Conservation (phyloP, 2,888 invertebrate species). For the Gymnoscelis rufifasciata region DNA sequence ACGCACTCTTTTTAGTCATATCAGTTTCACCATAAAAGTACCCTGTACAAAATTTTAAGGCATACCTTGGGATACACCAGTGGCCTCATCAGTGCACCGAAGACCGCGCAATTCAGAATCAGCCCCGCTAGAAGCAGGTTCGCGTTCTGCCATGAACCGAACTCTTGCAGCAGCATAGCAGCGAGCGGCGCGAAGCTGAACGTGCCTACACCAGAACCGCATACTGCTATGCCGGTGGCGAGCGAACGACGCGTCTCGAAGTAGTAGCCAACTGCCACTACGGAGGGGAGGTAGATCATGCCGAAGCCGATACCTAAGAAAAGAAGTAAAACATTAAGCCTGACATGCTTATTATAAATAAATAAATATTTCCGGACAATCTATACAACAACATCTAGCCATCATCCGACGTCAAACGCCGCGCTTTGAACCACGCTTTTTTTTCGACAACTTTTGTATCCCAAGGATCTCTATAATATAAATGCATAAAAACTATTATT, state of each 20-base stretch:
- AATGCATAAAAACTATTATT: too few species aligned
- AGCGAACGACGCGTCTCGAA: constrained; percentile 96
- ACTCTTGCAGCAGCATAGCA: constrained; percentile 85
- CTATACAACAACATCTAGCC: too few species aligned
- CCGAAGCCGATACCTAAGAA: constrained; percentile 95
- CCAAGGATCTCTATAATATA: too few species aligned
- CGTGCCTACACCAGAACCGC: constrained; percentile 95
- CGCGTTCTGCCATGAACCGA: constrained; percentile 92
- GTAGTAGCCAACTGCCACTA: constrained; percentile 97
- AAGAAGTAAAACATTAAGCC: constrained; percentile 17
- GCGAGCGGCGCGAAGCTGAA: constrained; percentile 97
- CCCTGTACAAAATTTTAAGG: not conserved
- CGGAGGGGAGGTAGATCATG: constrained; percentile 96
- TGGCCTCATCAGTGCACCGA: constrained; percentile 90
- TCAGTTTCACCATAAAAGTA: too few species aligned
- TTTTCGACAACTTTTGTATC: too few species aligned
- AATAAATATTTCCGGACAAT: too few species aligned
- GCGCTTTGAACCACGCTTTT: too few species aligned
- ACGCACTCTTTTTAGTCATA: too few species aligned
- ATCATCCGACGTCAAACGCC: too few species aligned
- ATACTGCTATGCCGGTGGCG: constrained; percentile 96
- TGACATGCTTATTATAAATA: too few species aligned
- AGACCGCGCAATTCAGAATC: constrained; percentile 93
- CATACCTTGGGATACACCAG: constrained; percentile 85
- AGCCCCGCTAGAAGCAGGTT: constrained; percentile 95